phyloP scores from a whole-genome alignment of 2,797 vertebrate genomes.

The Oreochromis grahami region DNA sequence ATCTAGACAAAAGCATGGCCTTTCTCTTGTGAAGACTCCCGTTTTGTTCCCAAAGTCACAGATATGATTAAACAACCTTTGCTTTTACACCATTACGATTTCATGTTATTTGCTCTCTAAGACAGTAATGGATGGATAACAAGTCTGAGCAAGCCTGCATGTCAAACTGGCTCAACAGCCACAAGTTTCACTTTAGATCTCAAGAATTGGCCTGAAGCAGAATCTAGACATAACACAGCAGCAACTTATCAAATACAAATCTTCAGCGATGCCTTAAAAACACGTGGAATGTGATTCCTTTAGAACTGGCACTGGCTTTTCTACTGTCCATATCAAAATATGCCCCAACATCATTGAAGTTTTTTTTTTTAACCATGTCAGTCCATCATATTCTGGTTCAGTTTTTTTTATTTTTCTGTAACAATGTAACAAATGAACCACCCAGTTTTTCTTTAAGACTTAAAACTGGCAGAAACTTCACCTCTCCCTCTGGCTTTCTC shows the following conservation, averaged over 20 bases:
- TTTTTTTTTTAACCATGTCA: neutral
- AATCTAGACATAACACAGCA: neutral
- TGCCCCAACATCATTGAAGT: neutral
- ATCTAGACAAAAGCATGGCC: neutral
- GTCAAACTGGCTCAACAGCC: slow-evolving; percentile 14
- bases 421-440: neutral
- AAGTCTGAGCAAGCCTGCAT: slow-evolving; percentile 9
- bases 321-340: neutral
- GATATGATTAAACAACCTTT: neutral
- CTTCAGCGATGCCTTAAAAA: neutral
- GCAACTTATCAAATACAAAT: neutral
- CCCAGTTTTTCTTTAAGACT: neutral
- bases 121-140: slow-evolving; percentile 17
- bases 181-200: neutral
- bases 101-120: neutral
- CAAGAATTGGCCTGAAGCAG: neutral
- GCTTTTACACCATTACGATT: neutral
- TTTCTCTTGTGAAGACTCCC: neutral
- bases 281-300: neutral
- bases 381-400: neutral
- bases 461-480: neutral
- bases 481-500: slow-evolving; percentile 8
- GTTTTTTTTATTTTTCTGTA: neutral
- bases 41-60: neutral
- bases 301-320: neutral